Base-by-base conservation (phyloP, 2,113 vertebrate species). In the Lasiurus borealis region DNA sequence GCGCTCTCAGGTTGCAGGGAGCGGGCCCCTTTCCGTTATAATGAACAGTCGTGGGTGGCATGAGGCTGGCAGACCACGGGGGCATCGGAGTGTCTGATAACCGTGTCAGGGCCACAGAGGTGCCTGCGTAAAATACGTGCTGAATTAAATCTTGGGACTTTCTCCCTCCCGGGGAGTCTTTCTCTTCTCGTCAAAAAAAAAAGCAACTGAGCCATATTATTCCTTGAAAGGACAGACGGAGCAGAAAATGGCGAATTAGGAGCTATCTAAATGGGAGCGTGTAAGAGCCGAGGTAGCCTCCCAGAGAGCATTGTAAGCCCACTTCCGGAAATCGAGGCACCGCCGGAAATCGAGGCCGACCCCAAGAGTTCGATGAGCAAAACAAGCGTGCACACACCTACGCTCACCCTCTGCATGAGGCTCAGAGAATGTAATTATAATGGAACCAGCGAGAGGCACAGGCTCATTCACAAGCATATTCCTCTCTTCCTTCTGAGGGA, bases 1-100 rank as follows among this genome's bases (percentile, higher is more conserved):
- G 62, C 78, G 88, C 89, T 95, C 97, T 97, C 96, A 34, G 83
- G 85, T 97, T 96, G 96, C 96, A 96, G n/a, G 36, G 44, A 40
- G 78, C 0, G 40, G 75, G 40, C 83, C 93, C 64, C 88, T 95
- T 68, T 29, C 59, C 8, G 82, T 71, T 88, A 95, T 93, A 97
- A 97, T 97, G 89, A 96, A 93, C 95, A 95, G 92, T 81, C 25
- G 90, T 96, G 97, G 93, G 96, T 96, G 96, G 95, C 87, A 84
- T 12, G 21, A 52, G 69, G 75, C 31, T 52, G 44, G 68, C 71
- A 57, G 88, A 77, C 71, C 34, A 19, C 0, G 73, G 85, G 82
- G 40, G 66, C 90, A 88, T n/a, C 71, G 2, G 44, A 75, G 80
- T 34, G 72, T 85, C 93, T 85, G 48, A 40, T 86, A 93, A 85